Evolutionary conservation across 2,888 invertebrate species (phyloP).

Genomic region (Sphaerophoria rueppellii): DNA sequence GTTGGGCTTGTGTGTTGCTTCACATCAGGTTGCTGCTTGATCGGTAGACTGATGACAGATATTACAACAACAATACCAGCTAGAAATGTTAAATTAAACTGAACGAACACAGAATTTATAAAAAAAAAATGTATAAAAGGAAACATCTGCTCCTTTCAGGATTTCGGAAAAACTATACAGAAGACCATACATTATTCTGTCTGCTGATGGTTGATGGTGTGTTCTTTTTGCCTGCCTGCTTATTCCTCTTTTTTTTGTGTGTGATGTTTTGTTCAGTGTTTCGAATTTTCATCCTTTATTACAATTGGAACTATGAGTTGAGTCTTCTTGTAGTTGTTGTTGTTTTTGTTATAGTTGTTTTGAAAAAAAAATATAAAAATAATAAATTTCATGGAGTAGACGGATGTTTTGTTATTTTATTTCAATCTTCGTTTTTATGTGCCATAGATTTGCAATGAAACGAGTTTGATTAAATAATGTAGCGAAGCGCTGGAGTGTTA

Average conservation of each 20-base stretch:
- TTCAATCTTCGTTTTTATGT: slow-evolving; percentile 14
- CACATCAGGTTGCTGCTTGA: slow-evolving; percentile 68
- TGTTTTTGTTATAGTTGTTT: slow-evolving; percentile 29
- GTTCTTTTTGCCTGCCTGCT: slow-evolving; percentile 26
- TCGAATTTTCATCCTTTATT: slow-evolving; percentile 69
- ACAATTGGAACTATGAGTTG: slow-evolving; percentile 65
- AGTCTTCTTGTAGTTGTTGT: slow-evolving; percentile 36
- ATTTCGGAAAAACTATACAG: slow-evolving; percentile 80
- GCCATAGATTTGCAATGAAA: slow-evolving; percentile 55
- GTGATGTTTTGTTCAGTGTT: slow-evolving; percentile 47
- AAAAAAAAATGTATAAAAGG: slow-evolving; percentile 76
- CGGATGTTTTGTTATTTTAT: slow-evolving; percentile 54
- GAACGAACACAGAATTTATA: slow-evolving; percentile 26
- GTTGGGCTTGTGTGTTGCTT: slow-evolving; percentile 22
- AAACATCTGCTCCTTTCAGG: slow-evolving; percentile 81
- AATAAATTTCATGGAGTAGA: slow-evolving; percentile 63
- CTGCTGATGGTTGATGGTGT: not conserved
- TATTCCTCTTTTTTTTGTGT: slow-evolving; percentile 52
- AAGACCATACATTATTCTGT: slow-evolving; percentile 75
- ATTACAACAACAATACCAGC: slow-evolving; percentile 58
- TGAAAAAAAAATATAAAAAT: slow-evolving; percentile 55
- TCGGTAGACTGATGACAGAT: slow-evolving; percentile 68
- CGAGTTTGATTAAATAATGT: slow-evolving; percentile 65
- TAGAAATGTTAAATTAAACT: slow-evolving; percentile 52
- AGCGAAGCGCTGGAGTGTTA: not conserved